Conservation (phyloP, 1,140 invertebrate species). For the Brachionus koreanus region DNA sequence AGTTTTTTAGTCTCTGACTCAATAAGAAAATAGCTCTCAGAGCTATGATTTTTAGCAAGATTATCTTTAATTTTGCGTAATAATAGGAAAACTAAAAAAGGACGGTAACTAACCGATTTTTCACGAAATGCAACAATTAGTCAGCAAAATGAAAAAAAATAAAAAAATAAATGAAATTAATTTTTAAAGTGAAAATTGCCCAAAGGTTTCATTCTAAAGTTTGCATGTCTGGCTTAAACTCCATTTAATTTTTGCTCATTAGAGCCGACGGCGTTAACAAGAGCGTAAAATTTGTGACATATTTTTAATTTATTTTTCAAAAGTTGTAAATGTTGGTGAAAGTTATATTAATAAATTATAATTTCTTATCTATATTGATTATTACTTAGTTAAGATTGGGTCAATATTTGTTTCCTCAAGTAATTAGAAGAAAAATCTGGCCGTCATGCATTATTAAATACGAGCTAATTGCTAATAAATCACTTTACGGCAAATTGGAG, state of each 20-base stretch:
- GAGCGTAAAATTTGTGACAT: conserved; percentile 1
- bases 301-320: neutral
- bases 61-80: neutral
- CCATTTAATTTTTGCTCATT: conserved; percentile 16
- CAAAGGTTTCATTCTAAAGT: neutral
- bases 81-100: neutral
- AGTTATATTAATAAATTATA: neutral
- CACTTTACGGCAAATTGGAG: neutral
- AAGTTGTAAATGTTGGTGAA: neutral
- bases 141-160: no score
- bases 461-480: neutral
- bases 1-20: neutral
- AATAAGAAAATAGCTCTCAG: neutral
- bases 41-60: neutral
- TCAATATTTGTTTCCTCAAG: neutral
- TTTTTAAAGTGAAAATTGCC: conserved; percentile 11
- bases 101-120: neutral
- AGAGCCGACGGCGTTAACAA: neutral
- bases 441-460: neutral
- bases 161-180: neutral
- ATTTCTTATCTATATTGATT: neutral
- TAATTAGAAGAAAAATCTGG: neutral
- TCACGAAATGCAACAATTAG: neutral
- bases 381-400: neutral
- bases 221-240: conserved; percentile 27